Evolutionary conservation across 2,113 vertebrate genomes (phyloP).

Genomic region (Mellivora capensis): DNA sequence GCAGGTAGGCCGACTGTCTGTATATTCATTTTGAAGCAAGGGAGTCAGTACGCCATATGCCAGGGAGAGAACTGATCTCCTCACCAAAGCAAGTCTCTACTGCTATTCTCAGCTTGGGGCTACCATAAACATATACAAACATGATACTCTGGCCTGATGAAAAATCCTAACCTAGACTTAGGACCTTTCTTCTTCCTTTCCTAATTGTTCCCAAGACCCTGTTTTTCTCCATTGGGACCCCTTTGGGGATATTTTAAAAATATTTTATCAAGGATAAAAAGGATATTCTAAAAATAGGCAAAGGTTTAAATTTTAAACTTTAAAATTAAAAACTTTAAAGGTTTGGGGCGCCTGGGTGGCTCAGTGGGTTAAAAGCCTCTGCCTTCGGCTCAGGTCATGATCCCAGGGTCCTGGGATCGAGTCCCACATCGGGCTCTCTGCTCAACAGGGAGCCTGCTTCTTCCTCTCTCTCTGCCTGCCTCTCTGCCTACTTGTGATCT

Average conservation of each 20-base stretch:
- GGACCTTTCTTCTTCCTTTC: background rate
- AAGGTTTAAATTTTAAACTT: too few relatives aligned
- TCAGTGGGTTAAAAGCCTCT: too few relatives aligned
- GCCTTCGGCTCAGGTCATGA: too few relatives aligned
- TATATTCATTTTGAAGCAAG: conserved; percentile 1
- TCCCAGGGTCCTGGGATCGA: too few relatives aligned
- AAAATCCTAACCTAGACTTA: background rate
- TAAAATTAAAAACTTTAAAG: too few relatives aligned
- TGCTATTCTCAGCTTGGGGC: background rate
- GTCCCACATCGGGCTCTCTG: too few relatives aligned
- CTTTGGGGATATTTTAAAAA: background rate
- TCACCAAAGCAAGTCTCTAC: background rate
- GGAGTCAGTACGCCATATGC: background rate
- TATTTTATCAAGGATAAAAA: background rate
- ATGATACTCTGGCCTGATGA: background rate
- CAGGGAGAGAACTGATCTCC: background rate
- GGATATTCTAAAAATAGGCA: background rate
- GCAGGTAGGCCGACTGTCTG: background rate
- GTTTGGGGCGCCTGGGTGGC: background rate
- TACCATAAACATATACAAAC: background rate
- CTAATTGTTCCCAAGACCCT: background rate
- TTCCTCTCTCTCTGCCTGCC: too few relatives aligned
- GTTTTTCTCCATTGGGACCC: background rate
- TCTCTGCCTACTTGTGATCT: too few relatives aligned
- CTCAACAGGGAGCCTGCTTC: too few relatives aligned